phyloP scores from a whole-genome alignment of 2,113 vertebrate genomes.

The Neolamprologus ventralis region DNA sequence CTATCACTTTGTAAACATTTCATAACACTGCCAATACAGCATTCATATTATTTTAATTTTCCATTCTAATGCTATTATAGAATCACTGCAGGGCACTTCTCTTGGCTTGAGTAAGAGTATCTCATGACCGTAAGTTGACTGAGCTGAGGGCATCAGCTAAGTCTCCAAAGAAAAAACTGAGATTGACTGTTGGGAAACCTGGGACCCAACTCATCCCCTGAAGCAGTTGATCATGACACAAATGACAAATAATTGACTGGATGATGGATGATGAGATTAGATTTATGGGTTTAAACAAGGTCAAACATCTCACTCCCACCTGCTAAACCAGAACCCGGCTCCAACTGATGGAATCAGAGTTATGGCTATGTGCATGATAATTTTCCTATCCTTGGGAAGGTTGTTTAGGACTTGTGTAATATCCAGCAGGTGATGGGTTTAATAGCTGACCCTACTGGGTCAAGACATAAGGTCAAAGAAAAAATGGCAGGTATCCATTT shows the following conservation, averaged over 20 bases:
- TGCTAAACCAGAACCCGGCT: slow-evolving; percentile 61
- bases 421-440: slow-evolving; percentile 61
- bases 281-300: slow-evolving; percentile 71
- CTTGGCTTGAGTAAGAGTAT: slow-evolving; percentile 6
- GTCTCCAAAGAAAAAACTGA: slow-evolving; percentile 53
- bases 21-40: background rate
- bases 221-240: slow-evolving; percentile 67
- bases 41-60: background rate
- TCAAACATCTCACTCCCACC: slow-evolving; percentile 66
- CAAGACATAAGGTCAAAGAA: slow-evolving; percentile 63
- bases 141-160: slow-evolving; percentile 39
- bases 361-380: slow-evolving; percentile 65
- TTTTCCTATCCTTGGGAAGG: slow-evolving; percentile 63
- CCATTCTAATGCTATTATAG: background rate
- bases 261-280: slow-evolving; percentile 68
- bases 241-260: slow-evolving; percentile 72
- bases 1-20: background rate
- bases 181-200: slow-evolving; percentile 50
- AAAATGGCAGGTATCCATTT: slow-evolving; percentile 22
- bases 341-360: slow-evolving; percentile 48
- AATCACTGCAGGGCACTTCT: background rate
- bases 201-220: slow-evolving; percentile 57
- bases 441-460: slow-evolving; percentile 61
- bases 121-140: slow-evolving; percentile 13
- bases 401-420: slow-evolving; percentile 66